Evolutionary conservation across 2,888 invertebrate genomes (phyloP).

Genomic region (Entomobrya multifasciata): DNA sequence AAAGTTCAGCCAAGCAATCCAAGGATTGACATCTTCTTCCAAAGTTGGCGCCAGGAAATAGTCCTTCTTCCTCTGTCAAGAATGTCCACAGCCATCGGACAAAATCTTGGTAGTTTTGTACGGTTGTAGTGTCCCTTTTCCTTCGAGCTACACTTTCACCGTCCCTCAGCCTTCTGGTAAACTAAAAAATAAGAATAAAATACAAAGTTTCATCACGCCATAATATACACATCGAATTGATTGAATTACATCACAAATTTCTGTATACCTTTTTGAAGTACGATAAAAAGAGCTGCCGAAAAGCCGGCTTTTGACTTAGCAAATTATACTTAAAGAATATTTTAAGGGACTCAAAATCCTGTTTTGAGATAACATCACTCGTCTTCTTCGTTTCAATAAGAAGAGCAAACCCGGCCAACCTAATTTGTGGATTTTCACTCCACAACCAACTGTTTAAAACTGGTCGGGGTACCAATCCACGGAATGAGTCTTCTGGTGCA

Average conservation of each 20-base stretch:
- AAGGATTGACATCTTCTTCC: slow-evolving; percentile 85
- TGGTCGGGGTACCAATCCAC: slow-evolving; percentile 74
- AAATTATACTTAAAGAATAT: slow-evolving; percentile 87
- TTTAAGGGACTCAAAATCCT: slow-evolving; percentile 86
- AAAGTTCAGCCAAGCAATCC: slow-evolving; percentile 80
- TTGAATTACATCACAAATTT: too few species aligned
- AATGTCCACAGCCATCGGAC: slow-evolving; percentile 82
- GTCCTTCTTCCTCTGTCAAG: slow-evolving; percentile 82
- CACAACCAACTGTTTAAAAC: slow-evolving; percentile 75
- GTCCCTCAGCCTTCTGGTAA: slow-evolving; percentile 83
- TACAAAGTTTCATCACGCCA: too few species aligned
- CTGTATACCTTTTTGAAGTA: slow-evolving; percentile 86
- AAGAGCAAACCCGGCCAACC: slow-evolving; percentile 86
- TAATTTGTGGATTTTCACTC: slow-evolving; percentile 83
- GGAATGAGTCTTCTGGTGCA: slow-evolving; percentile 63
- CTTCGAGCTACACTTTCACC: slow-evolving; percentile 80
- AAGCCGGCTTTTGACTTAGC: slow-evolving; percentile 86
- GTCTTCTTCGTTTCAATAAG: slow-evolving; percentile 88
- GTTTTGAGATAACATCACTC: slow-evolving; percentile 85
- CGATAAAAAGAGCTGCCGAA: slow-evolving; percentile 87
- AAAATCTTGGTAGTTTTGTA: slow-evolving; percentile 82
- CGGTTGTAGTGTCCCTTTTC: slow-evolving; percentile 58
- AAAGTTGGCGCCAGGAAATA: slow-evolving; percentile 86
- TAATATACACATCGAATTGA: too few species aligned
- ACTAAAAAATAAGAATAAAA: slow-evolving; percentile 80